Conservation (phyloP, 2,888 invertebrate species). For the Phorcus lineatus region DNA sequence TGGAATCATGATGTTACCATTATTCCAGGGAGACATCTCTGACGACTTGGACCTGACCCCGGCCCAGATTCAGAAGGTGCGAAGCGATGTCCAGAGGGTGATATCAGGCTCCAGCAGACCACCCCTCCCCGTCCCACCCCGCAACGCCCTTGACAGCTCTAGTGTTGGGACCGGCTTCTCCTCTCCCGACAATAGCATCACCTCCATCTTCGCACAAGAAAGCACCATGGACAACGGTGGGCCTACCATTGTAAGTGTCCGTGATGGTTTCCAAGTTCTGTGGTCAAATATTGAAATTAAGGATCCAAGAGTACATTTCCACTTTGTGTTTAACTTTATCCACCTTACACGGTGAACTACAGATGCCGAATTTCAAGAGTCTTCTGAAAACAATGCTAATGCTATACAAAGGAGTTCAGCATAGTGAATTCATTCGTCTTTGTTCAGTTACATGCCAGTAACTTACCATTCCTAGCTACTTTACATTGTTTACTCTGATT, state of each 20-base stretch:
- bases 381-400: too few relatives aligned
- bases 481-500: too few relatives aligned
- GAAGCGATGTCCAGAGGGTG: constrained; percentile 29
- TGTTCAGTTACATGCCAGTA: too few relatives aligned
- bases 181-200: background rate
- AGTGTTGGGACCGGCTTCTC: constrained; percentile 8
- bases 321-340: too few relatives aligned
- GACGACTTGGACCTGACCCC: constrained; percentile 45
- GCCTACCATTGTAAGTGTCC: constrained; percentile 42
- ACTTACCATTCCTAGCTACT: too few relatives aligned
- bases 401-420: too few relatives aligned
- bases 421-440: too few relatives aligned
- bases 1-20: background rate
- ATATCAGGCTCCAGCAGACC: constrained; percentile 20
- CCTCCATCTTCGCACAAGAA: background rate
- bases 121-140: background rate
- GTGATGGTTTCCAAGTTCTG: constrained; percentile 39
- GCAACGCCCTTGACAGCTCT: background rate
- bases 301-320: background rate
- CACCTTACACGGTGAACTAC: too few relatives aligned
- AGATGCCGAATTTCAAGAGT: too few relatives aligned
- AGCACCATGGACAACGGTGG: constrained; percentile 31
- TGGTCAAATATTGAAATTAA: constrained; percentile 28
- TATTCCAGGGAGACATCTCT: constrained; percentile 41
- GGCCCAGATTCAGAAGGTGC: constrained; percentile 37